Evolutionary conservation across 2,113 vertebrate species (phyloP), one percentile per base, ranked within the genome.

Genomic region (Dicrurus megarhynchus): DNA sequence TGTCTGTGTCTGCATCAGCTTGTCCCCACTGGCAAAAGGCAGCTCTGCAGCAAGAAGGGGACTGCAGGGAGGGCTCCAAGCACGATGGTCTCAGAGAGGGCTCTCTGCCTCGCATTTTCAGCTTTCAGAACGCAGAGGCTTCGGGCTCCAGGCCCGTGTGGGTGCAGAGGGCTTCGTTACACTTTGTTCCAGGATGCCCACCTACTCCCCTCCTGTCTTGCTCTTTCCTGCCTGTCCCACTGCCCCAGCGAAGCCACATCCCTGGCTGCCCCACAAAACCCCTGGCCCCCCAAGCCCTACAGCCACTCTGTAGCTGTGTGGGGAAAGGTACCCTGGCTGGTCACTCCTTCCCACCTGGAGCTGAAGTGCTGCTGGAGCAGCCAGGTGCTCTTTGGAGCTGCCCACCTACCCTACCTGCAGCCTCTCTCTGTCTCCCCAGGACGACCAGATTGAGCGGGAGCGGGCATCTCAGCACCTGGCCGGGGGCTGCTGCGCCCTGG

Each of bases 401-500:
- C 41, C 23, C 49, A 22, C 7, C 39, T 12, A 3, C 39, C 23
- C 82, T 81, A n/a, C 37, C 53, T 46, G 28, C 20, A 92, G 59
- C 82, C 0, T 4, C 26, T 84, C 16, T 90, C 30, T 89, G 42
- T 92, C 50, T 63, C 93, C 97, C 55, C 97, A 99, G 99, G 99
- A 99, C 8, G 98, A 99, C 39, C 98, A 99, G 70, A 99, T 99
- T 35, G 98, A 99, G 91, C 98, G 88, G 93, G 99, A 99, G 79
- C 98, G 98, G 77, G 91, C 27, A 0, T 98, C 98, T 13, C 99
- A 98, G 77, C 98, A 92, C 82, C 98, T 99, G 52, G 97, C 99
- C 0, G 99, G 99, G 57, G 99, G 99, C 39, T 99, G 99, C 97
- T 99, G 99, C 57, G 99, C 99, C 41, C 98, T 99, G 97, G 98